These are phyloP conservation scores for Hedychridium roseum DNA, from an alignment of 2,888 invertebrate species.

Conservation along the genomic window DNA sequence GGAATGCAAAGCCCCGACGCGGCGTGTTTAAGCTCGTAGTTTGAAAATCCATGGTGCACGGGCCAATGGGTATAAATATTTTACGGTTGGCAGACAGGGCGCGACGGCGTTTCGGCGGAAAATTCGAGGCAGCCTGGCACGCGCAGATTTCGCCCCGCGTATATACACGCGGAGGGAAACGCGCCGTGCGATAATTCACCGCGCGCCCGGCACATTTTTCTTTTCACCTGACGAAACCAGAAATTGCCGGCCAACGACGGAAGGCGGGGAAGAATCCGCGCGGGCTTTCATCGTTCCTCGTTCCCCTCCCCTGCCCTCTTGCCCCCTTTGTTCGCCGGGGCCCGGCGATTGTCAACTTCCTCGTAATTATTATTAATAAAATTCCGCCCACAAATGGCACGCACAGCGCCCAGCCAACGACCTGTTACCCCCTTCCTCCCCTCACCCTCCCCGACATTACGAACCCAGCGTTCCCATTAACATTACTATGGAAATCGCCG, in stretches of 20 bases:
- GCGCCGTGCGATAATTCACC: conserved; percentile 33
- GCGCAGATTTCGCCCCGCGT: no score
- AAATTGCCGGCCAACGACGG: conserved; percentile 27
- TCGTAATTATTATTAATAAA: conserved; percentile 10
- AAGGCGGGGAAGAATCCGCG: conserved; percentile 1
- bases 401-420: conserved; percentile 5
- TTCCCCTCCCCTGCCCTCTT: no score
- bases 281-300: no score
- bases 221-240: conserved; percentile 21
- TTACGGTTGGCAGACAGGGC: no score
- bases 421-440: conserved; percentile 8
- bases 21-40: no score
- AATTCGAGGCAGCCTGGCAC: conserved; percentile 21
- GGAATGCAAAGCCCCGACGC: no score
- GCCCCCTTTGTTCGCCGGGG: no score
- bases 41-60: no score
- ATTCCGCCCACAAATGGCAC: background rate
- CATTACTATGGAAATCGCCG: conserved; percentile 23
- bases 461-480: conserved; percentile 13
- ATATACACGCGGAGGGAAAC: no score
- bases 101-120: conserved; percentile 23
- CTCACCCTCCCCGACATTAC: conserved; percentile 5
- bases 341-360: background rate
- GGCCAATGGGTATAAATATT: no score
- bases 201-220: conserved; percentile 12